These are phyloP conservation scores for Hymenopus coronatus DNA, from an alignment of 2,888 invertebrate species.

Conservation along the genomic window DNA sequence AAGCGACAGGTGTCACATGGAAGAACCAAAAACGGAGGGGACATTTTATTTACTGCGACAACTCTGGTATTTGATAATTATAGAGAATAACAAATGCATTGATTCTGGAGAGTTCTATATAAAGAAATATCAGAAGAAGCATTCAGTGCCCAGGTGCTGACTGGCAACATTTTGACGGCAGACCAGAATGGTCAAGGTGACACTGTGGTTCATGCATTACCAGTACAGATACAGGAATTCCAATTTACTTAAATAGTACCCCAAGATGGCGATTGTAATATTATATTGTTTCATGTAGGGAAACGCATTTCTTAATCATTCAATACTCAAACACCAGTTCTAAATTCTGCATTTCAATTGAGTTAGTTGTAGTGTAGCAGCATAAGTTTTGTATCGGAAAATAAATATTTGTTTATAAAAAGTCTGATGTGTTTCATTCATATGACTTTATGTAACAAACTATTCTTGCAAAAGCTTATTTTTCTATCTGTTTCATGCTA, in stretches of 20 bases:
- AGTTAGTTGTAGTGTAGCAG: too few relatives aligned
- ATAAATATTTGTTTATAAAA: too few relatives aligned
- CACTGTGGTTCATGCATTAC: conserved; percentile 48
- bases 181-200: conserved; percentile 47
- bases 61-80: conserved; percentile 97
- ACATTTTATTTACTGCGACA: conserved; percentile 94
- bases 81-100: conserved; percentile 66
- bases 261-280: too few relatives aligned
- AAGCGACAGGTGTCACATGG: conserved; percentile 94
- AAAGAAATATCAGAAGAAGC: conserved; percentile 55
- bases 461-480: too few relatives aligned
- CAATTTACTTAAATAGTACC: conserved; percentile 27
- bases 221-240: conserved; percentile 28
- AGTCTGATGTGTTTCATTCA: too few relatives aligned
- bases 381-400: too few relatives aligned
- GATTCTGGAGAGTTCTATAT: conserved; percentile 48
- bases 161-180: conserved; percentile 45
- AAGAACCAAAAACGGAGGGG: conserved; percentile 99
- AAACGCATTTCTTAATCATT: too few relatives aligned
- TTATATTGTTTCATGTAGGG: too few relatives aligned
- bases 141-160: conserved; percentile 48
- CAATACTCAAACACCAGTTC: too few relatives aligned
- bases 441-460: too few relatives aligned
- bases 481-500: too few relatives aligned
- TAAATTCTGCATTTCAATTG: too few relatives aligned